phyloP scores from a whole-genome alignment of 1,140 invertebrate species.

The Brachionus sp. region DNA sequence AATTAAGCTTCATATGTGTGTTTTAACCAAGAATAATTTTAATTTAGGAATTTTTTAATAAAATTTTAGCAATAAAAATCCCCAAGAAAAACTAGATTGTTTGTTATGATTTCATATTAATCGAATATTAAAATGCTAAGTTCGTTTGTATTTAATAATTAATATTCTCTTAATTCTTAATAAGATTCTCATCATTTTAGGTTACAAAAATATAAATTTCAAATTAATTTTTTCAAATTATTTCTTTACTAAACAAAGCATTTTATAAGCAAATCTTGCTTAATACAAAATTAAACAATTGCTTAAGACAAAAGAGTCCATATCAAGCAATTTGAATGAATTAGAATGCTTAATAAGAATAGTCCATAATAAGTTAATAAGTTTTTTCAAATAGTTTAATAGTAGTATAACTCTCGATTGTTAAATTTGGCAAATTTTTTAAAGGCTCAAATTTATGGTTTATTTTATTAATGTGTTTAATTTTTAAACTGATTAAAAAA shows the following conservation, averaged over 20 bases:
- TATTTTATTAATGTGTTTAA: neutral
- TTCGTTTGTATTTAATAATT: neutral
- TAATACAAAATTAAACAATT: neutral
- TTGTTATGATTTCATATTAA: neutral
- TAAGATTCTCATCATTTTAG: neutral
- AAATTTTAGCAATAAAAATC: too few species aligned
- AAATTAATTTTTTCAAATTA: constrained; percentile 1
- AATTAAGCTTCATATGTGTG: too few species aligned
- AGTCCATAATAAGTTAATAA: neutral
- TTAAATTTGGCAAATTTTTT: neutral
- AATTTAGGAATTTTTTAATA: too few species aligned
- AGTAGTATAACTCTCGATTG: neutral
- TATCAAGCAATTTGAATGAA: neutral
- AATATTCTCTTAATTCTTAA: neutral
- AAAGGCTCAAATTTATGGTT: neutral
- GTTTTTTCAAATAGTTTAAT: neutral
- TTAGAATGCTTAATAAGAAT: neutral
- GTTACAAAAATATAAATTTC: neutral
- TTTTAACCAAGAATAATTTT: too few species aligned
- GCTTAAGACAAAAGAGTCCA: neutral
- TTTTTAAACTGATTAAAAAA: neutral
- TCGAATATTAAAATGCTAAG: constrained; percentile 16
- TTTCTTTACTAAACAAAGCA: neutral
- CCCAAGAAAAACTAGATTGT: neutral
- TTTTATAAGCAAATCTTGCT: neutral